A percentile compares a stretch with the other conserved stretches of the same genome.
Conservation (phyloP, 2,797 vertebrate genomes). For the Helostoma temminkii region DNA sequence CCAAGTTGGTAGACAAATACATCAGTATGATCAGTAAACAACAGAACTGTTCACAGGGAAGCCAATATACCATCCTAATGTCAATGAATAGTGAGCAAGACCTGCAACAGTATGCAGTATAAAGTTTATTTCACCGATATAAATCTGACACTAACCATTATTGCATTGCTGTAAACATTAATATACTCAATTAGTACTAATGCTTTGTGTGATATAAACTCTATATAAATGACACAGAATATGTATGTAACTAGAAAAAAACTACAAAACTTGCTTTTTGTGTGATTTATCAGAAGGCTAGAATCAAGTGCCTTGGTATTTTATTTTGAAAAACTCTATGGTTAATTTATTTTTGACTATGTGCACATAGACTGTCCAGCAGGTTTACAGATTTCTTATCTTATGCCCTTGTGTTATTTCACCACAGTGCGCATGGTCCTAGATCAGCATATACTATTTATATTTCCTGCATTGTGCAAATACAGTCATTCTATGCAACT, state of each 20-base stretch:
- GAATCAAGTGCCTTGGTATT: slow-evolving; percentile 17
- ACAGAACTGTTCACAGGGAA: slow-evolving; percentile 42
- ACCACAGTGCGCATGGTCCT: slow-evolving; percentile 59
- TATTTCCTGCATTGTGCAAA: slow-evolving; percentile 76
- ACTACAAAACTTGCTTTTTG: neutral
- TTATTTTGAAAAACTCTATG: slow-evolving; percentile 13
- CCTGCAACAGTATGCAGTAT: slow-evolving; percentile 46
- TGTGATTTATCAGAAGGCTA: neutral
- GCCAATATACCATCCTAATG: slow-evolving; percentile 63
- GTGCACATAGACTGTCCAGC: slow-evolving; percentile 59
- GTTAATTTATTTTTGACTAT: slow-evolving; percentile 8
- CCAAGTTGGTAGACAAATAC: slow-evolving; percentile 70
- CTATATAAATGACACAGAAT: slow-evolving; percentile 18
- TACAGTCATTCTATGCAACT: slow-evolving; percentile 64
- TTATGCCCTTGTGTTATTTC: slow-evolving; percentile 53
- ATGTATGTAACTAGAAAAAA: slow-evolving; percentile 10
- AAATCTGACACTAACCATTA: slow-evolving; percentile 50
- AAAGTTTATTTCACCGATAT: slow-evolving; percentile 39
- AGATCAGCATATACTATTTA: slow-evolving; percentile 82
- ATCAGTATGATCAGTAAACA: slow-evolving; percentile 79
- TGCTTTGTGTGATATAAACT: slow-evolving; percentile 48
- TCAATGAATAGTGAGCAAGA: slow-evolving; percentile 63
- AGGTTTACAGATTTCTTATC: slow-evolving; percentile 54
- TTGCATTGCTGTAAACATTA: slow-evolving; percentile 47
- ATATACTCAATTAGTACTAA: slow-evolving; percentile 51